Evolutionary conservation across 2,113 vertebrate genomes (phyloP).

Genomic region (Clupea harengus): DNA sequence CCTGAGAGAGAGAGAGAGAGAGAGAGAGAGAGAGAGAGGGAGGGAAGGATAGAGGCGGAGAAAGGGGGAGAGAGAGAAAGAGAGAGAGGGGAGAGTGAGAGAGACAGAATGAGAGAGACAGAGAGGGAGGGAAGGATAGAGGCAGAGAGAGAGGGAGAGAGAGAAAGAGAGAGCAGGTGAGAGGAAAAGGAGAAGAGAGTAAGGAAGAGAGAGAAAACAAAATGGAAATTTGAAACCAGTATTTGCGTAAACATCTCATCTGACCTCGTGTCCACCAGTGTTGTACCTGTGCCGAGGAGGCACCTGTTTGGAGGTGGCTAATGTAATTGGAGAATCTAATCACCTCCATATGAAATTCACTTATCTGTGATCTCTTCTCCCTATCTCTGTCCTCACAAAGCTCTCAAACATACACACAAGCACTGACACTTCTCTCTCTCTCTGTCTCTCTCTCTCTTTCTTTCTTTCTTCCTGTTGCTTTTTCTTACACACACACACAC

Average conservation of each 20-base stretch:
- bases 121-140: not conserved
- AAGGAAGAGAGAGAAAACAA: not conserved
- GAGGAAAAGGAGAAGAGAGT: not conserved
- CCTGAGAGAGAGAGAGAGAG: conserved; percentile 67
- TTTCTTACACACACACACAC: not conserved
- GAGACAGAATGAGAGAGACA: not conserved
- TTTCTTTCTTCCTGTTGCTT: not conserved
- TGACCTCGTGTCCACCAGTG: not conserved
- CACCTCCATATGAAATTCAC: not conserved
- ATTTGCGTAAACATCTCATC: not conserved
- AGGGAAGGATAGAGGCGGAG: not conserved
- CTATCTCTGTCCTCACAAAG: not conserved
- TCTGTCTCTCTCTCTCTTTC: not conserved
- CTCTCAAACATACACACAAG: not conserved
- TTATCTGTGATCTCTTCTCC: not conserved
- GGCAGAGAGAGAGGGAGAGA: not conserved
- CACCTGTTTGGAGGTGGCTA: not conserved
- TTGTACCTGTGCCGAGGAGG: not conserved
- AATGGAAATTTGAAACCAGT: not conserved
- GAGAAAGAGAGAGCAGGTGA: not conserved
- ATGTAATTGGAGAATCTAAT: not conserved
- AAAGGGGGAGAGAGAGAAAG: not conserved
- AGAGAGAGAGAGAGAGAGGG: not conserved
- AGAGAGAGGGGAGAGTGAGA: not conserved
- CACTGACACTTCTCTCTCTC: not conserved